phyloP scores from a whole-genome alignment of 2,113 vertebrate species.

The Pseudois nayaur region DNA sequence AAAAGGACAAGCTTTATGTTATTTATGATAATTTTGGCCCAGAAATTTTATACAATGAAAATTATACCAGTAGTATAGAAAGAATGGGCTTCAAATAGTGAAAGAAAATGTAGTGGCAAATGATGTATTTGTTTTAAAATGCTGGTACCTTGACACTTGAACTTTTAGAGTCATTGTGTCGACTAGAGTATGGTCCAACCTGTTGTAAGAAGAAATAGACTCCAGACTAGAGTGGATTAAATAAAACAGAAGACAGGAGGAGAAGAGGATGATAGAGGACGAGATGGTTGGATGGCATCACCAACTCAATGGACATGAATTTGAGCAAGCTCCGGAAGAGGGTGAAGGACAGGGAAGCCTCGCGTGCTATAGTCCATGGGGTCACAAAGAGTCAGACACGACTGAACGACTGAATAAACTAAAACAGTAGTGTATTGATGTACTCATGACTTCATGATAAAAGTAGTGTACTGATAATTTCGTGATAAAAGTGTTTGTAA shows the following conservation, averaged over 20 bases:
- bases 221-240: not conserved
- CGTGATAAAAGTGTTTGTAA: not conserved
- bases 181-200: not conserved
- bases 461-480: not conserved
- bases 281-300: not conserved
- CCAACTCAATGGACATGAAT: not conserved
- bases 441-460: not conserved
- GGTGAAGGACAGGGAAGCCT: not conserved
- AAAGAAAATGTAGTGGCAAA: not conserved
- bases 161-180: not conserved
- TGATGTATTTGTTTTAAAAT: slow-evolving; percentile 17
- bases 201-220: not conserved
- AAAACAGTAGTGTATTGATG: not conserved
- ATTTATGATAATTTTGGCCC: not conserved
- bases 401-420: not conserved
- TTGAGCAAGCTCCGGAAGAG: not conserved
- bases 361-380: not conserved
- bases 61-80: not conserved
- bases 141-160: not conserved
- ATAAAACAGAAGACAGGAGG: not conserved
- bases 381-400: rapidly evolving
- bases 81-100: not conserved
- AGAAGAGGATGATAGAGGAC: not conserved
- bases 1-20: not conserved
- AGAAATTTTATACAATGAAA: not conserved